Base-by-base conservation (phyloP, 2,113 vertebrate species). In the Manacus vitellinus region DNA sequence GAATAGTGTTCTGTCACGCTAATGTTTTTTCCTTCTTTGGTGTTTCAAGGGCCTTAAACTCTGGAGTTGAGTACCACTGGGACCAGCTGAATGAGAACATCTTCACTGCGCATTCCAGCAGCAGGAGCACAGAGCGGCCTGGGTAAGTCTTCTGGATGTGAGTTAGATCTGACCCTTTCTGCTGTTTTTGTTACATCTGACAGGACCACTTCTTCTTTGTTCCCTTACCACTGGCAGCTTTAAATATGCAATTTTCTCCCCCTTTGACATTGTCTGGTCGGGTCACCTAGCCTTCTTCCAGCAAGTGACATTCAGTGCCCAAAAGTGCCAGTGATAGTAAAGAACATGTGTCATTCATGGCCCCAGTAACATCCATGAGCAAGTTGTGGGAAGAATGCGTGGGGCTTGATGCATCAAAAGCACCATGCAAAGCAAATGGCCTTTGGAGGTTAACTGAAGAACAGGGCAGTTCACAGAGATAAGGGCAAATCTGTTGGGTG, bases 11-110 rank as follows among this genome's bases (percentile, higher is more conserved):
- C 67, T 88, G 37, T 67, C 33, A 4, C 56, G 37, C 56, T 97
- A 83, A 85, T 92, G 19, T 44, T 51, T 77, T 87, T 91, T 73
- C 68, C 59, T 95, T 83, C 86, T 97, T 74, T 88, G 97, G 58
- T 71, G 75, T 97, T 97, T 86, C 83, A 99, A 96, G 99, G 97
- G 99, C 99, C 92, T 99, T 99, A 87, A 98, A 99, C 74, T 99
- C 98, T 56, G 99, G 99, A 37, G 98, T 99, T 47, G 99, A 99
- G 84, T 98, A 99, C 97, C 98, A 99, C 62, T 98, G 98, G 67
- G 99, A 99, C 97, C 98, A 99, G 66, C 98, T 98, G 96, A 98
- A 98, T 10, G 99, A 99, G 85, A 99, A 99, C 1, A 97, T 99
- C 68, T 99, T 99, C 93, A 95, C 98, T 37, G 98, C 99, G 94